Percentiles rank a stretch among this genome's conserved stretches.
Conservation (phyloP, 2,113 vertebrate species). For the Bagarius yarrelli region DNA sequence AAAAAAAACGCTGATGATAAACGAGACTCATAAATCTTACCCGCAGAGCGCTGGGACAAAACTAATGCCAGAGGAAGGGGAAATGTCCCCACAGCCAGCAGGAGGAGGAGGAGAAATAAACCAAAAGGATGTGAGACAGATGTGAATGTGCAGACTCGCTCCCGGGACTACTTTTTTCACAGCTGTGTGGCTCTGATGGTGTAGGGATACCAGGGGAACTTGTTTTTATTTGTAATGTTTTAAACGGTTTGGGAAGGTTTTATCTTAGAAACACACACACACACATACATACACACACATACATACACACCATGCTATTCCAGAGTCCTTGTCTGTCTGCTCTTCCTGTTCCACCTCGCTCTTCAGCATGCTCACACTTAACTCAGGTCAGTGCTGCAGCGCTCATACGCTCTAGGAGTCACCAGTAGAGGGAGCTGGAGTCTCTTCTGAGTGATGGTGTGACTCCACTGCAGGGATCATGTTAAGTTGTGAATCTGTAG, state of each 20-base stretch:
- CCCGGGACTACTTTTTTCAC: neutral
- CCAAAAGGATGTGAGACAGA: neutral
- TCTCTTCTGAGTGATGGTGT: conserved; percentile 48
- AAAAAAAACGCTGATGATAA: conserved; percentile 34
- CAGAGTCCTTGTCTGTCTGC: neutral
- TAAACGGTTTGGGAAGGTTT: too few species aligned
- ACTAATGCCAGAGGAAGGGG: conserved; percentile 4
- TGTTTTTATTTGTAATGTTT: too few species aligned
- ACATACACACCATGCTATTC: neutral
- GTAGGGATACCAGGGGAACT: too few species aligned
- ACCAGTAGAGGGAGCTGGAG: conserved; percentile 70
- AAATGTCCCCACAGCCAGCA: neutral
- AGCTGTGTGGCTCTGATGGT: neutral
- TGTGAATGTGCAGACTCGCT: neutral
- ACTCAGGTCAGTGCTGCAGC: conserved; percentile 16
- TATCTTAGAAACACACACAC: too few species aligned
- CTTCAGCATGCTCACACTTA: neutral
- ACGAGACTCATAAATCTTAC: too few species aligned
- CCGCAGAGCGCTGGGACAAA: neutral
- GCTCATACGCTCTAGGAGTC: neutral
- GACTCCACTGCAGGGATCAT: conserved; percentile 23
- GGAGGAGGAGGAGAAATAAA: neutral
- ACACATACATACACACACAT: too few species aligned
- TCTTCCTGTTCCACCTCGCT: neutral
- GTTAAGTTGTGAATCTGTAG: conserved; percentile 1